These are phyloP conservation scores for Agonopterix subpropinquella DNA, from an alignment of 2,888 invertebrate genomes.

Conservation along the genomic window DNA sequence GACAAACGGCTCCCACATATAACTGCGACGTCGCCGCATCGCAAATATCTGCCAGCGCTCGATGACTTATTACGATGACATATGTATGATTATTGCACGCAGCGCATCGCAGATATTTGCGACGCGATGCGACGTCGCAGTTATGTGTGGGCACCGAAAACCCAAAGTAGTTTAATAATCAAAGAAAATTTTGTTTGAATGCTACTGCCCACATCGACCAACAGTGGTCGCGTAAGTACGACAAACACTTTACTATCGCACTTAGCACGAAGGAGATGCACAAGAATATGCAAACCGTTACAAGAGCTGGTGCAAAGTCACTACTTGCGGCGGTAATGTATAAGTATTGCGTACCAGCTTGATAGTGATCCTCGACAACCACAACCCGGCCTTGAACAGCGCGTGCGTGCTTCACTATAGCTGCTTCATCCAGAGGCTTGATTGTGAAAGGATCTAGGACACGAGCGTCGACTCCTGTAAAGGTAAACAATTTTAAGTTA, in stretches of 20 bases:
- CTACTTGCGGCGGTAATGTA: not conserved
- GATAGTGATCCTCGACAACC: conserved; percentile 98
- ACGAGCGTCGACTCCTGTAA: conserved; percentile 80
- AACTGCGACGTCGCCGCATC: too few species aligned
- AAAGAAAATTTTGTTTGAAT: not conserved
- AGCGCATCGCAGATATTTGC: too few species aligned
- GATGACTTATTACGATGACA: too few species aligned
- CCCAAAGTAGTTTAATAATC: too few species aligned
- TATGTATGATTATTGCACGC: too few species aligned
- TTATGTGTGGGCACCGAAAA: too few species aligned
- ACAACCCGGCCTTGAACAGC: conserved; percentile 88
- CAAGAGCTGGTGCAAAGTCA: not conserved
- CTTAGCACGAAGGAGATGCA: not conserved
- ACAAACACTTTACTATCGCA: conserved; percentile 4
- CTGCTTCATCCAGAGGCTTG: conserved; percentile 92
- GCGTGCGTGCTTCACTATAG: conserved; percentile 84
- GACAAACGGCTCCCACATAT: too few species aligned
- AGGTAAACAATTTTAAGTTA: too few species aligned
- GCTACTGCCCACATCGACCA: conserved; percentile 1
- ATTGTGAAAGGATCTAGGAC: conserved; percentile 97
- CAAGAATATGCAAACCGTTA: not conserved
- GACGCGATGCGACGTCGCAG: too few species aligned
- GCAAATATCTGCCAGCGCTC: too few species aligned
- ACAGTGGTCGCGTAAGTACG: conserved; percentile 7
- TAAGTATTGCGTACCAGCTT: conserved; percentile 79